phyloP scores from a whole-genome alignment of 2,797 vertebrate species.

The Antennarius maculatus region DNA sequence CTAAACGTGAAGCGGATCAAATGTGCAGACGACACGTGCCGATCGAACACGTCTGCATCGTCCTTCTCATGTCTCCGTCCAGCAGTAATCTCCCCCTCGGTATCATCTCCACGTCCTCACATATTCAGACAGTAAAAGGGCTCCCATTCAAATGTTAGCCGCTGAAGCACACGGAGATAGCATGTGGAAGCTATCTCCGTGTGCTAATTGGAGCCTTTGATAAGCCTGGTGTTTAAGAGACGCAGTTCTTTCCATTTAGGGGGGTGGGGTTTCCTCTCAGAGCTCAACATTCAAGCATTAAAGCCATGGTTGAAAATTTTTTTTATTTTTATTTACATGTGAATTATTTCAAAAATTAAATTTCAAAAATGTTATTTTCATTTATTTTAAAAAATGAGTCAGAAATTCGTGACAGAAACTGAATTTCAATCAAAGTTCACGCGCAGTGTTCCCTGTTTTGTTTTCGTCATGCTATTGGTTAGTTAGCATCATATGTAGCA shows the following conservation, averaged over 20 bases:
- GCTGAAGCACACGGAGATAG: not conserved
- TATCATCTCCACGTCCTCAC: constrained; percentile 32
- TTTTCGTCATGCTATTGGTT: no score
- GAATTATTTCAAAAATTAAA: no score
- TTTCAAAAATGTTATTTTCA: no score
- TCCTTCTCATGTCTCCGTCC: constrained; percentile 46
- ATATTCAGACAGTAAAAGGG: constrained; percentile 33
- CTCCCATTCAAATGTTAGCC: constrained; percentile 27
- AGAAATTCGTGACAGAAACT: no score
- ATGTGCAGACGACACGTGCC: constrained; percentile 52
- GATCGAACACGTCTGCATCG: constrained; percentile 54
- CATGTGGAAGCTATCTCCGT: constrained; percentile 22
- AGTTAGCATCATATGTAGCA: no score
- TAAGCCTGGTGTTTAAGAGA: constrained; percentile 16
- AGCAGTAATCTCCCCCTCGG: constrained; percentile 30
- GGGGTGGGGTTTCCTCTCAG: no score
- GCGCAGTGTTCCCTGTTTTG: no score
- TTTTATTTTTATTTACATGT: no score
- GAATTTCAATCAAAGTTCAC: no score
- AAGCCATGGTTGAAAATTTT: no score
- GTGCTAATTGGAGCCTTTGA: constrained; percentile 45
- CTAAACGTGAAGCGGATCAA: constrained; percentile 68
- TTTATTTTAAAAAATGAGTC: no score
- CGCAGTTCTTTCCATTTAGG: constrained; percentile 17
- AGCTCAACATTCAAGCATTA: not conserved